Conservation (phyloP, 2,888 invertebrate genomes). For the Lordiphosa fenestrarum region DNA sequence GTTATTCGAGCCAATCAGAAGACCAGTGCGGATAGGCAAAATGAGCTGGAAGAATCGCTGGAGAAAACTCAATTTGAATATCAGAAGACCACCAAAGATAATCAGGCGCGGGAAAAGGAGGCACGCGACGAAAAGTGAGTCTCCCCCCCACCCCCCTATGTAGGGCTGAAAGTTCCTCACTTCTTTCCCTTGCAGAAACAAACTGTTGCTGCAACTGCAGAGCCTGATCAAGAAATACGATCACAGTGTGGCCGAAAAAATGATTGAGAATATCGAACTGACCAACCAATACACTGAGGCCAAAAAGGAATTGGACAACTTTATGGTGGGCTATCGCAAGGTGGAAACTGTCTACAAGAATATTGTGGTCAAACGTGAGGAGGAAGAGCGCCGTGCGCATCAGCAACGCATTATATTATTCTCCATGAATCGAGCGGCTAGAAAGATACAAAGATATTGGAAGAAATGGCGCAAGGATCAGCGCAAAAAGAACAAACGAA, state of each 20-base stretch:
- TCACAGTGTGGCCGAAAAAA: conserved; percentile 71
- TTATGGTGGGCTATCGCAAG: conserved; percentile 55
- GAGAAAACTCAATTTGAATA: conserved; percentile 42
- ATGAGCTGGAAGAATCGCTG: conserved; percentile 57
- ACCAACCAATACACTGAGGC: conserved; percentile 51
- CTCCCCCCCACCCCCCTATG: too few relatives aligned
- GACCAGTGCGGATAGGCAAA: conserved; percentile 54
- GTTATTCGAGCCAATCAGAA: conserved; percentile 48
- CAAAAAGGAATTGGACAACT: conserved; percentile 57
- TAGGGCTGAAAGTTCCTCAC: too few relatives aligned
- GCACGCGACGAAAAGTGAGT: conserved; percentile 75
- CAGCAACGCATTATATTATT: conserved; percentile 69
- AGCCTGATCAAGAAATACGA: conserved; percentile 76
- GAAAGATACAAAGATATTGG: conserved; percentile 75
- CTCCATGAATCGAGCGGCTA: conserved; percentile 76
- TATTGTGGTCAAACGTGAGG: conserved; percentile 62
- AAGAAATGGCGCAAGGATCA: conserved; percentile 51
- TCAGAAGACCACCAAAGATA: conserved; percentile 45
- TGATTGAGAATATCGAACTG: conserved; percentile 64
- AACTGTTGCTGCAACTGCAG: conserved; percentile 71
- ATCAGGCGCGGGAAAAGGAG: conserved; percentile 56
- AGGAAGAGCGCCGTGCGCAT: conserved; percentile 58
- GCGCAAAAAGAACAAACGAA: conserved; percentile 50
- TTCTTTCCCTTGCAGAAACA: conserved; percentile 57
- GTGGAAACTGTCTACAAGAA: conserved; percentile 69